Base-by-base conservation (phyloP, 2,888 invertebrate species). In the Cylloceria caligata region DNA sequence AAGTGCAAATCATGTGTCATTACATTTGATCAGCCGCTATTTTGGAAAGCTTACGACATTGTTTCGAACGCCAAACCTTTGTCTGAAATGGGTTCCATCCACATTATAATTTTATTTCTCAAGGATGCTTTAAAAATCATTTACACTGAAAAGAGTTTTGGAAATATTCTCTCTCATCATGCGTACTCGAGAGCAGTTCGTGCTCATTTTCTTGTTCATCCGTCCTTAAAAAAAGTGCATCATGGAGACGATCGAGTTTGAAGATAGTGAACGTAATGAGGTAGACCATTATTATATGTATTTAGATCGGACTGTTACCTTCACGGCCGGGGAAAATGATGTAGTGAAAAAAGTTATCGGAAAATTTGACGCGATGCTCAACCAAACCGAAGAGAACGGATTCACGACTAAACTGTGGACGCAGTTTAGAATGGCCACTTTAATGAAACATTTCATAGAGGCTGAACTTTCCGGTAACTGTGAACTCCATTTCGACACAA, bases 131-230 rank as follows among this genome's bases (percentile, higher is more conserved):
- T 88, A 11, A 75, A 71, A 49, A 64, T 55, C 1, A 86, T 88
- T 80, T 89, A 86, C 81, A 88, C 88, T 47, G 62, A 65, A 24
- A 86, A 84, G 57, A 82, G 86, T 16, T 80, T 86, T 19, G 85
- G 87, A 7, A 88, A 89, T 74, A 88, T 90, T 45, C 34, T 88
- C 39, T 36, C 71, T 47, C 89, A 88, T 3, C 88, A 89, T 76
- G 85, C 88, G 6, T 90, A 89, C 80, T 49, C 86, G 1, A 78
- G 88, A 55, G n/a, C n/a, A n/a, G n/a, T n/a, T n/a, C n/a, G n/a
- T n/a, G n/a, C n/a, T n/a, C n/a, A n/a, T n/a, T n/a, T 75, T 13
- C 74, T 89, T 27, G 72, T 78, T 27, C 85, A 87, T 47, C 60
- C 85, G 21, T 78, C 88, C n/a, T 24, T 87, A n/a, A 24, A 65